A percentile compares a stretch with the other conserved stretches of the same genome.
Evolutionary conservation across 2,888 invertebrate species (phyloP).

Genomic region (Agonum fuliginosum): DNA sequence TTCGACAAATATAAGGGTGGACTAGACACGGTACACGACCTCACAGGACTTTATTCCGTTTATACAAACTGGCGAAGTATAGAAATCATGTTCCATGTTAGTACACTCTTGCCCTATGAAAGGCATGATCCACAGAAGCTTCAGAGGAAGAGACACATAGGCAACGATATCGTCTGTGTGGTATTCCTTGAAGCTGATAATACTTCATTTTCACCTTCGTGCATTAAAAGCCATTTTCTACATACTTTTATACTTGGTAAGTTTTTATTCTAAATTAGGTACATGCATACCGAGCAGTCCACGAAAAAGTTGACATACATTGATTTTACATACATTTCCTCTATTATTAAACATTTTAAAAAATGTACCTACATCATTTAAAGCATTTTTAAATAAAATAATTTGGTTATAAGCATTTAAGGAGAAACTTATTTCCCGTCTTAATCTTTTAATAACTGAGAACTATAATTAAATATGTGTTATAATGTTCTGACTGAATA

Average conservation of each 20-base stretch:
- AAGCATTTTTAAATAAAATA: too few relatives aligned
- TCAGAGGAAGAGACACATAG: conserved; percentile 94
- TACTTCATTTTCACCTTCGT: conserved; percentile 93
- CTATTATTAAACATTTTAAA: too few relatives aligned
- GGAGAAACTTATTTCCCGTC: too few relatives aligned
- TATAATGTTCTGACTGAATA: too few relatives aligned
- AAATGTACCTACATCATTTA: too few relatives aligned
- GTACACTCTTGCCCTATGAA: conserved; percentile 92
- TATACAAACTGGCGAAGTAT: conserved; percentile 96
- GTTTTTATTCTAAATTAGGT: background rate
- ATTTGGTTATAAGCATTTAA: too few relatives aligned
- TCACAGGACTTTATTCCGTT: conserved; percentile 93
- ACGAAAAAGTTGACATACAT: too few relatives aligned
- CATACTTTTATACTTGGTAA: conserved; percentile 92
- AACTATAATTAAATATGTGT: too few relatives aligned
- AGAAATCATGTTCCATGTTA: conserved; percentile 97
- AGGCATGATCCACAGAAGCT: conserved; percentile 94
- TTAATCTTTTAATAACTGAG: too few relatives aligned
- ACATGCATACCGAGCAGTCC: background rate
- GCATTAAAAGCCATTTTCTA: conserved; percentile 95
- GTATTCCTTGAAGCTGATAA: conserved; percentile 95
- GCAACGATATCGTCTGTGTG: conserved; percentile 96
- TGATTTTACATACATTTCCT: too few relatives aligned
- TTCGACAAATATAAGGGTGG: conserved; percentile 98
- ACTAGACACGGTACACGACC: conserved; percentile 93